Evolutionary conservation across 92 coral and sea anemone species (phyloP), one percentile per base, ranked within the genome.

Genomic region (Porites evermanni): DNA sequence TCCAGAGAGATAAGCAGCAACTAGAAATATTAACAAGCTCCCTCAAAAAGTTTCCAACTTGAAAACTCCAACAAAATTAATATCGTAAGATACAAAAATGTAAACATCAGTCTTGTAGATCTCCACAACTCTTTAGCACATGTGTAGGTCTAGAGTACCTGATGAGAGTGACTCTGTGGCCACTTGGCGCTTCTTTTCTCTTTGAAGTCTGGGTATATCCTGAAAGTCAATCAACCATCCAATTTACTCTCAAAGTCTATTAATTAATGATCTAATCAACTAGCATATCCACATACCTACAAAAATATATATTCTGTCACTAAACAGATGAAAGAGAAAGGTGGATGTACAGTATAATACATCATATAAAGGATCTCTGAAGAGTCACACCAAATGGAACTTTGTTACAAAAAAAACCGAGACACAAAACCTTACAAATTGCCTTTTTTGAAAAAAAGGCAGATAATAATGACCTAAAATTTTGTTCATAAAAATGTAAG

Each of bases 181-280:
- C 67, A 79, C 80, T 67, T 67, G 61, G 26, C 87, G 80, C 53
- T 63, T 79, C 67, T 79, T 85, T 38, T 75, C 85, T 61, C 93
- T 80, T 54, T 80, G 64, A 67, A 90, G 90, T 67, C 83, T 85
- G 58, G 93, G 93, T n/a, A 90, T 52, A n/a, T 85, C 93, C 93
- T 90, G 10, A 18, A 32, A 83, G 21, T 38, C 64, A 71, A 23
- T 26, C 64, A 66, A 47, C 66, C 67, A 59, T 2, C 52, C 23
- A 63, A 18, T 63, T 63, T n/a, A 18, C n/a, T 18, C 13, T 0
- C 16, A 11, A 1, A 63, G 18, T 63, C 8, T 19, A 7, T 14
- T 19, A 63, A 63, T 63, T 8, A 6, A 18, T 63, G 19, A 14
- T 63, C 19, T 6, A 63, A 63, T 3, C 67, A 63, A 63, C 20